Base-by-base conservation (phyloP, 2,797 vertebrate species). In the Glossophaga mutica region DNA sequence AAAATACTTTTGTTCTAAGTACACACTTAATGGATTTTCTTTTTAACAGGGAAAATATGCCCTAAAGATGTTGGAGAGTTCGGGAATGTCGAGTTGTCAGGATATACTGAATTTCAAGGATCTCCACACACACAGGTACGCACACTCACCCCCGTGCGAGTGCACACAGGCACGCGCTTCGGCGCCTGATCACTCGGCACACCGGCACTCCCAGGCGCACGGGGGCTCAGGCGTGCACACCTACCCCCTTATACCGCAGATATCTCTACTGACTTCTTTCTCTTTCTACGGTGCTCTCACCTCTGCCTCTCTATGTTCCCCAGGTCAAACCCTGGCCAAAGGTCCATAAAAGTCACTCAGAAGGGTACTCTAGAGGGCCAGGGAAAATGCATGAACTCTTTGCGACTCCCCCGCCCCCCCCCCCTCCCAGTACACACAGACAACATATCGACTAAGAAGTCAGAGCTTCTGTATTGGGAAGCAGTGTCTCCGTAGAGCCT, bases 1-100 rank as follows among this genome's bases (percentile, higher is more conserved):
- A 26, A 79, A 90, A 88, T 48, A 55, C 74, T 68, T 76, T 76
- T 57, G 68, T 91, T 50, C 65, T 62, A 82, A 90, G 37, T 44
- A 78, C 7, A 57, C 18, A 67, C 18, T 71, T 92, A 5, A 71
- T 39, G 70, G 70, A 91, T 50, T 50, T 89, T 59, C 39, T 39
- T 83, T 87, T 65, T 2, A 93, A 59, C 3, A 5, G 57, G 29
- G 29, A 18, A 94, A 77, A 73, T 70, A 79, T 12, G 37, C 62
- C 76, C 42, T 50, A 32, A 81, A 79, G 62, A 21, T 73, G 91
- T 32, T 26, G 26, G 29, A 94, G 37, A 32, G 85, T 76, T 55
- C 46, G 42, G 55, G 57, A 89, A 71, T 55, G 52, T 67, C 70
- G 57, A 4, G 34, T 85, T 77, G 85, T 71, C 50, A 34, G 62